Conservation (phyloP, 2,797 vertebrate species). For the Mormyrops attenuatus region DNA sequence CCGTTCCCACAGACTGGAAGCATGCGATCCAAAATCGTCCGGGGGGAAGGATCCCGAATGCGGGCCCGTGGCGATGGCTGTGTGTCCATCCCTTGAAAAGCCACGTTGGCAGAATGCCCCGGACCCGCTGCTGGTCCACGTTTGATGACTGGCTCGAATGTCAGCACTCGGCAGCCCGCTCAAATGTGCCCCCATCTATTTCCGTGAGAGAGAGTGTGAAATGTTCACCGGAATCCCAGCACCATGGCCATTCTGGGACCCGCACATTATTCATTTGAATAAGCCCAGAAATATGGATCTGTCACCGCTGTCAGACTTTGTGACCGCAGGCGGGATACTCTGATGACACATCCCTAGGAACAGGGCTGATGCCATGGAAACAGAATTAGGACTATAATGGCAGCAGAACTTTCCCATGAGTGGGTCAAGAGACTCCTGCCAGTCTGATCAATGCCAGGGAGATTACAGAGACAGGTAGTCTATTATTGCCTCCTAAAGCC, state of each 20-base stretch:
- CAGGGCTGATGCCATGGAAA: neutral
- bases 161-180: neutral
- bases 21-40: neutral
- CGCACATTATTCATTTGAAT: neutral
- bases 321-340: neutral
- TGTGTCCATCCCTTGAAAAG: neutral
- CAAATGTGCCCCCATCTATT: neutral
- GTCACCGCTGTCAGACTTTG: conserved; percentile 3
- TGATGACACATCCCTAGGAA: neutral
- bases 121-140: neutral
- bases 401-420: neutral
- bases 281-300: neutral
- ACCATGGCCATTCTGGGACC: neutral
- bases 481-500: neutral
- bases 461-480: neutral
- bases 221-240: neutral
- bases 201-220: neutral
- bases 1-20: too few relatives aligned
- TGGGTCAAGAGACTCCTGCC: neutral
- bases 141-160: neutral
- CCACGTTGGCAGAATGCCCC: neutral
- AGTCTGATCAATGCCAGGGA: neutral
- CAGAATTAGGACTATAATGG: neutral
- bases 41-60: neutral
- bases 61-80: neutral